Evolutionary conservation across 2,113 vertebrate species (phyloP).

Genomic region (Percina caprodes): DNA sequence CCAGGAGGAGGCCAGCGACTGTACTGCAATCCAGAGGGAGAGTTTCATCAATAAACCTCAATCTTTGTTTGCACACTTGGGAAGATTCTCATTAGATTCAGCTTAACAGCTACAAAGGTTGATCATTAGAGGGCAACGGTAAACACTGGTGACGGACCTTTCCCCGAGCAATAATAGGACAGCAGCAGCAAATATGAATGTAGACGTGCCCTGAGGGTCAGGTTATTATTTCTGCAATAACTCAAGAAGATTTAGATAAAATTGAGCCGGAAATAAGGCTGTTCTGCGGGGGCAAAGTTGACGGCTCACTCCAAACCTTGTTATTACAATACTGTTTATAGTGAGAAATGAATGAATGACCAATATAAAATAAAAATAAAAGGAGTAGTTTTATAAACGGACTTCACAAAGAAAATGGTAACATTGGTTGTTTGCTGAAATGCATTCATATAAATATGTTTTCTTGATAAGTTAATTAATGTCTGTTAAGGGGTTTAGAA

Average conservation of each 20-base stretch:
- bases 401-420: not conserved
- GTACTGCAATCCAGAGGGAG: slow-evolving; percentile 69
- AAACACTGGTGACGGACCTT: slow-evolving; percentile 70
- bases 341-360: not conserved
- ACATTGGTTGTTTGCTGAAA: not conserved
- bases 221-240: slow-evolving; percentile 59
- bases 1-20: slow-evolving; percentile 70
- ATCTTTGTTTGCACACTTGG: slow-evolving; percentile 40
- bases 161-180: slow-evolving; percentile 57
- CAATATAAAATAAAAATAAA: not conserved
- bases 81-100: slow-evolving; percentile 55
- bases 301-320: not conserved
- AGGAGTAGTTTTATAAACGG: not conserved
- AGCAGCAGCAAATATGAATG: slow-evolving; percentile 61
- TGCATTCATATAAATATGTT: not conserved
- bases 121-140: slow-evolving; percentile 61
- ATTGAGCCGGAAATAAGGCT: slow-evolving; percentile 43
- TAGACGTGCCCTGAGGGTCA: slow-evolving; percentile 59
- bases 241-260: slow-evolving; percentile 46
- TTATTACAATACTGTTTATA: slow-evolving; percentile 4
- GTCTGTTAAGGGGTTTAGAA: not conserved
- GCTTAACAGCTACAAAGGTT: slow-evolving; percentile 52
- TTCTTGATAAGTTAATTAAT: not conserved
- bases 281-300: slow-evolving; percentile 18
- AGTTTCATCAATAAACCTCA: slow-evolving; percentile 46